phyloP scores from a whole-genome alignment of 2,113 vertebrate genomes.

The Himantopus leucocephalus region DNA sequence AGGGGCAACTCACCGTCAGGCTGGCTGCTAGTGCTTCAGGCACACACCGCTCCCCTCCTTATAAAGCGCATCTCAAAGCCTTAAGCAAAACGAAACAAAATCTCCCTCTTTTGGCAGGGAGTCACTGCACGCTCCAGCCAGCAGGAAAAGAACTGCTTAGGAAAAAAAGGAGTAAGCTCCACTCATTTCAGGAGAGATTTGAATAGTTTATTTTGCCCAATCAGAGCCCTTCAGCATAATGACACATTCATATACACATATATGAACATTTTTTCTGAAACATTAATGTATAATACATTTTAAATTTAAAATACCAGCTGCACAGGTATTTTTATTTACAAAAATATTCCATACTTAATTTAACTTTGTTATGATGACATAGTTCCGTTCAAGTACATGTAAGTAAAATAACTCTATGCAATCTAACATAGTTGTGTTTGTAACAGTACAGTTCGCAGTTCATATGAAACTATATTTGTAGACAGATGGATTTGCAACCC shows the following conservation, averaged over 20 bases:
- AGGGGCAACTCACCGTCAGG: background rate
- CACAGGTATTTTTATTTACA: constrained; percentile 83
- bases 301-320: constrained; percentile 79
- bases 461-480: constrained; percentile 74
- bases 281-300: constrained; percentile 80
- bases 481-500: constrained; percentile 68
- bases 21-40: background rate
- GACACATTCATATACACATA: constrained; percentile 84
- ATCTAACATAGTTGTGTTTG: constrained; percentile 73
- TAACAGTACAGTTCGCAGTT: constrained; percentile 71
- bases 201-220: constrained; percentile 84
- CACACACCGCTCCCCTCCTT: accelerated
- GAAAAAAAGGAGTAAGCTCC: constrained; percentile 33
- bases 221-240: constrained; percentile 83
- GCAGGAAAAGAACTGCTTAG: background rate
- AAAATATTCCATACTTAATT: constrained; percentile 82
- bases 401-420: constrained; percentile 79
- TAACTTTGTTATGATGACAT: constrained; percentile 74
- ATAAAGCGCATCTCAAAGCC: background rate
- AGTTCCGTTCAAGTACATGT: constrained; percentile 77
- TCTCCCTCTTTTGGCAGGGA: background rate
- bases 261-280: constrained; percentile 81
- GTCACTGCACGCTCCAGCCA: background rate
- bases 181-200: constrained; percentile 75
- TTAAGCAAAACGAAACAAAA: background rate